phyloP scores from a whole-genome alignment of 2,888 invertebrate genomes.

The Epistrophe grossulariae region DNA sequence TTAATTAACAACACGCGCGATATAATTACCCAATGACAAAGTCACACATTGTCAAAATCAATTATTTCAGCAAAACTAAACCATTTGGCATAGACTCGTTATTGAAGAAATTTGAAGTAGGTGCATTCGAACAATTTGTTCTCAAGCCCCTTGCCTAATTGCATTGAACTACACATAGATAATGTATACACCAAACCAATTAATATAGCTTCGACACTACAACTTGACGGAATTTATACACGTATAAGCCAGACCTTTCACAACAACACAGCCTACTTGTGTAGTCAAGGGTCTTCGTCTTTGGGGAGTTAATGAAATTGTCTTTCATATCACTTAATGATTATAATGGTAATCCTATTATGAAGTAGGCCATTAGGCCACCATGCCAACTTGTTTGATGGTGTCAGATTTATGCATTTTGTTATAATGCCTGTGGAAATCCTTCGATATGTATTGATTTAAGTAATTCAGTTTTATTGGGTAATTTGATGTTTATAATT shows the following conservation, averaged over 20 bases:
- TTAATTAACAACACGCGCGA: not conserved
- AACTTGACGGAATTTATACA: constrained; percentile 22
- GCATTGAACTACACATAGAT: constrained; percentile 33
- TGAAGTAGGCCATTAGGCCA: constrained; percentile 38
- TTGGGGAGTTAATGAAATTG: constrained; percentile 35
- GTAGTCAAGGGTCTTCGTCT: constrained; percentile 7
- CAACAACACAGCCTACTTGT: not conserved
- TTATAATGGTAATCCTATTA: constrained; percentile 58
- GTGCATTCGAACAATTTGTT: constrained; percentile 31
- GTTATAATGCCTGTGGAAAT: not conserved
- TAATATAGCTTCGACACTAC: constrained; percentile 20
- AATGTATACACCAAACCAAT: not conserved
- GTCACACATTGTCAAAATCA: constrained; percentile 14
- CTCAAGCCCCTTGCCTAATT: constrained; percentile 33
- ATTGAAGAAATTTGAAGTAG: not conserved
- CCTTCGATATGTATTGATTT: not conserved
- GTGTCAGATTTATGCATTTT: not conserved
- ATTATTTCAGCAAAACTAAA: constrained; percentile 8
- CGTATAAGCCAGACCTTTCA: not conserved
- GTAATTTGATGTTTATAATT: not conserved
- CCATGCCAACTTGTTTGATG: not conserved
- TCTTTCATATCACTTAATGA: constrained; percentile 30
- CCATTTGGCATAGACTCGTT: not conserved
- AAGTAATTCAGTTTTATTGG: not conserved
- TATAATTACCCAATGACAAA: not conserved